These are phyloP conservation scores for Corythoichthys intestinalis DNA, from an alignment of 2,113 vertebrate species.

Conservation along the genomic window DNA sequence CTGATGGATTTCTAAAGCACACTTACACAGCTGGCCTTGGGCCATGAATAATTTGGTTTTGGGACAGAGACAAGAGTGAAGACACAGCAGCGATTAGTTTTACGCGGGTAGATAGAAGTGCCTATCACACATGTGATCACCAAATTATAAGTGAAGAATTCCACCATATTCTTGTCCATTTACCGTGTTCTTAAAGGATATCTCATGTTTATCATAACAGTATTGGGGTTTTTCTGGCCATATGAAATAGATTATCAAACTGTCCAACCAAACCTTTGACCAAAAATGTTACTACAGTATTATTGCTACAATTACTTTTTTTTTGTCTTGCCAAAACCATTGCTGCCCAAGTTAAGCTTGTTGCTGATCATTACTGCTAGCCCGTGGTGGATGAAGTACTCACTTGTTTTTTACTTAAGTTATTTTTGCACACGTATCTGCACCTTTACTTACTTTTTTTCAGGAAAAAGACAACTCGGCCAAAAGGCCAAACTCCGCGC, in stretches of 20 bases:
- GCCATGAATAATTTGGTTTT: background rate
- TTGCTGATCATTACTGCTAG: background rate
- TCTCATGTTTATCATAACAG: conserved; percentile 4
- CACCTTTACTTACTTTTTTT: too few species aligned
- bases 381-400: background rate
- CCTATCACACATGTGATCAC: conserved; percentile 28
- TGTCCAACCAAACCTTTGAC: background rate
- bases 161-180: background rate
- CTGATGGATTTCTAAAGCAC: conserved; percentile 5
- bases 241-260: background rate
- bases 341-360: background rate
- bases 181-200: background rate
- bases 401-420: too few species aligned
- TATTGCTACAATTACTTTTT: background rate
- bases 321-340: background rate
- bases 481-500: too few species aligned
- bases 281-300: background rate
- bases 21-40: background rate
- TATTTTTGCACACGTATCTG: too few species aligned
- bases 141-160: conserved; percentile 8
- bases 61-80: background rate
- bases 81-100: conserved; percentile 4
- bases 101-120: conserved; percentile 28
- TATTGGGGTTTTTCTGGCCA: background rate
- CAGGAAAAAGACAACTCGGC: too few species aligned